phyloP scores from a whole-genome alignment of 2,888 invertebrate species.

The Thysanoteuthis rhombus region DNA sequence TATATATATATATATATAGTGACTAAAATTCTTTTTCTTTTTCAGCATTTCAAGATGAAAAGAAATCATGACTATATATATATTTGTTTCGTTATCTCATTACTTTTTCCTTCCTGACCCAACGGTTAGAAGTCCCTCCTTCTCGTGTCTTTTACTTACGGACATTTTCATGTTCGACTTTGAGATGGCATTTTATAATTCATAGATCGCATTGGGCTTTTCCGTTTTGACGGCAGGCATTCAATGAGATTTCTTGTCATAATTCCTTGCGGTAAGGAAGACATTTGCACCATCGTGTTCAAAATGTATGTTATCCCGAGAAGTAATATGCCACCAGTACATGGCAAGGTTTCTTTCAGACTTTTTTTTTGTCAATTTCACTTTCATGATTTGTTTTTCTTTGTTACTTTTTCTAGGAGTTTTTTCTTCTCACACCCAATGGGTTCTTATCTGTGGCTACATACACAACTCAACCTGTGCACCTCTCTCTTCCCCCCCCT shows the following conservation, averaged over 20 bases:
- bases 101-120: neutral
- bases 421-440: no score
- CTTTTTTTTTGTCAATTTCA: no score
- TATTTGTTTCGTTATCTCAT: neutral
- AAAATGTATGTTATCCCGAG: neutral
- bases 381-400: no score
- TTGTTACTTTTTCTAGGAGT: no score
- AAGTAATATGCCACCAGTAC: neutral
- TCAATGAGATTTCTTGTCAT: neutral
- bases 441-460: no score
- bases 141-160: neutral
- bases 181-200: no score
- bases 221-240: neutral
- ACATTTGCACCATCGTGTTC: neutral
- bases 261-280: neutral
- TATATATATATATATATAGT: neutral
- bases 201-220: no score
- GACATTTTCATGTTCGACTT: neutral
- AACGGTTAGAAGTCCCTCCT: neutral
- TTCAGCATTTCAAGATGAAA: no score
- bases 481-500: no score
- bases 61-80: neutral
- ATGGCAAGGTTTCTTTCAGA: no score
- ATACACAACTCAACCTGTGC: no score
- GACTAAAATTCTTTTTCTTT: no score